Percentiles rank a stretch among this genome's conserved stretches.
Conservation (phyloP, 2,888 invertebrate genomes). For the Alloplasta piceator region DNA sequence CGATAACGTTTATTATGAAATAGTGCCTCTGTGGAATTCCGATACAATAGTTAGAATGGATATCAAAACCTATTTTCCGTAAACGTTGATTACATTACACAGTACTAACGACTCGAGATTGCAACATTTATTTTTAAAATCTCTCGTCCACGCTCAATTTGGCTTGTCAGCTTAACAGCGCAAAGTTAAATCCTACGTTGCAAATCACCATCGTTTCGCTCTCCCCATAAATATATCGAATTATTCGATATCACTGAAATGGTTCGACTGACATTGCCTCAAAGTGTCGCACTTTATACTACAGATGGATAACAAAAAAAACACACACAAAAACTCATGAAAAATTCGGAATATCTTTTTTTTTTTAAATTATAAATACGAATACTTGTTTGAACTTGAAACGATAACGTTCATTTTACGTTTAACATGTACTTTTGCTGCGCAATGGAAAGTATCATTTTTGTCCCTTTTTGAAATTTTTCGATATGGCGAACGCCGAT, state of each 20-base stretch:
- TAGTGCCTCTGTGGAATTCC: conserved; percentile 62
- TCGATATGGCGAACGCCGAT: not conserved
- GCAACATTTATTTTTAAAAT: conserved; percentile 25
- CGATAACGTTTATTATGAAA: conserved; percentile 65
- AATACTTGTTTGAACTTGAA: conserved; percentile 35
- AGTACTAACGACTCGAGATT: conserved; percentile 48
- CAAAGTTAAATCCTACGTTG: conserved; percentile 50
- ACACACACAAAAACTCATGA: not conserved
- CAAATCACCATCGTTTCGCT: conserved; percentile 36
- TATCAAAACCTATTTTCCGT: conserved; percentile 62
- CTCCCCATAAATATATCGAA: conserved; percentile 25
- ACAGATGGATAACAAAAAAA: conserved; percentile 12
- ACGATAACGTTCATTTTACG: conserved; percentile 51
- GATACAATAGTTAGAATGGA: conserved; percentile 62
- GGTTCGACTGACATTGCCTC: conserved; percentile 30
- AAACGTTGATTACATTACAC: conserved; percentile 56
- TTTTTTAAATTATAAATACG: conserved; percentile 16
- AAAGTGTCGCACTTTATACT: conserved; percentile 23
- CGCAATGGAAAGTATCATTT: conserved; percentile 43
- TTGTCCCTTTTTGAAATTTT: not conserved
- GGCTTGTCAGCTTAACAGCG: conserved; percentile 62
- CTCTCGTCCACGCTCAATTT: conserved; percentile 55
- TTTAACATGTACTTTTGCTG: conserved; percentile 36
- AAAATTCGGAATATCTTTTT: conserved; percentile 15
- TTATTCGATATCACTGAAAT: conserved; percentile 25